Evolutionary conservation across 1,140 invertebrate genomes (phyloP).

Genomic region (Drosophila littoralis): DNA sequence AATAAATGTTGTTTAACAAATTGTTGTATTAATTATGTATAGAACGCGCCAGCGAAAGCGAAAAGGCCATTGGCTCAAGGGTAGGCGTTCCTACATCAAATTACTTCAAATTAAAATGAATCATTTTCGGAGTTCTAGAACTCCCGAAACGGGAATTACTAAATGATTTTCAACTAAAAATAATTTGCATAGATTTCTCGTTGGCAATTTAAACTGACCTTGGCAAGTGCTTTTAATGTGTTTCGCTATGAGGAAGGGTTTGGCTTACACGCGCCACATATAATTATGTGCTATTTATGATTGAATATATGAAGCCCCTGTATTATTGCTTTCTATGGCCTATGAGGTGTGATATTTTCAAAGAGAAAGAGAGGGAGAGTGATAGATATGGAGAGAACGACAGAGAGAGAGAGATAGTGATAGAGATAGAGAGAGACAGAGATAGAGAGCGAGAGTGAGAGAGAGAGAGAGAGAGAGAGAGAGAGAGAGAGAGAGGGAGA

Average conservation of each 20-base stretch:
- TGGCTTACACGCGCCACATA: neutral
- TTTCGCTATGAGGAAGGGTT: neutral
- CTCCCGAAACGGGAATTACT: conserved; percentile 35
- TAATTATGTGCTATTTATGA: too few relatives aligned
- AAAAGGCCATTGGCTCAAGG: neutral
- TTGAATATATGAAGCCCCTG: too few relatives aligned
- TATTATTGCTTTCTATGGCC: too few relatives aligned
- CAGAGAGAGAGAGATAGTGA: too few relatives aligned
- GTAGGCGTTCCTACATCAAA: conserved; percentile 25
- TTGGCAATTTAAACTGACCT: conserved; percentile 33
- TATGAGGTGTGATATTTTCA: too few relatives aligned
- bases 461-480: too few relatives aligned
- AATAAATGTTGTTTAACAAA: conserved; percentile 32
- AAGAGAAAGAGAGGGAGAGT: too few relatives aligned
- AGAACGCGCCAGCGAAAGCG: conserved; percentile 27
- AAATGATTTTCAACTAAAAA: conserved; percentile 33
- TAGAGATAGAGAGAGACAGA: too few relatives aligned
- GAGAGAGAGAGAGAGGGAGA: too few relatives aligned
- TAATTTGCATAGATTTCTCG: conserved; percentile 36
- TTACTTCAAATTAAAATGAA: conserved; percentile 51
- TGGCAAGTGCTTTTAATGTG: conserved; percentile 10
- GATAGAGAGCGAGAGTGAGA: too few relatives aligned
- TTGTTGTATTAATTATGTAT: conserved; percentile 22
- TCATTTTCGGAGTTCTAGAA: conserved; percentile 38
- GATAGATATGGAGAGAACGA: too few relatives aligned